Evolutionary conservation across 2,797 vertebrate species (phyloP).

Genomic region (Halcyon chelicuti): DNA sequence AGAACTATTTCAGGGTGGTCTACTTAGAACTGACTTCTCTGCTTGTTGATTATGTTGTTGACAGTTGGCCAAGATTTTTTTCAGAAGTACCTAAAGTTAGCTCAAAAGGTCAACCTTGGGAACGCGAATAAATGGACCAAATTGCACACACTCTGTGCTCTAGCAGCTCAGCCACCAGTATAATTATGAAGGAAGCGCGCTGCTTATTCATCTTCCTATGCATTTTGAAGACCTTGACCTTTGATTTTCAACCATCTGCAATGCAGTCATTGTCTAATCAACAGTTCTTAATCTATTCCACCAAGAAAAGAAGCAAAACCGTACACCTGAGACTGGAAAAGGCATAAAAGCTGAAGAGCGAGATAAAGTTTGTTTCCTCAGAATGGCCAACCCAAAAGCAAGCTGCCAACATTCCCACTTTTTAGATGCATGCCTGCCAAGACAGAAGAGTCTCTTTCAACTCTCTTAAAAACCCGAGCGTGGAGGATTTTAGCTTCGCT

Average conservation of each 20-base stretch:
- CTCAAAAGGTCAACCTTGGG: constrained; percentile 12
- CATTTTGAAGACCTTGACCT: not conserved
- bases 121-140: not conserved
- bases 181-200: not conserved
- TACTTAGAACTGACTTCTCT: constrained; percentile 2
- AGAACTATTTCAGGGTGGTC: constrained; percentile 63
- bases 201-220: not conserved
- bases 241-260: not conserved
- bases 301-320: not conserved
- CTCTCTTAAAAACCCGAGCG: not conserved
- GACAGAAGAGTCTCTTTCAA: not conserved
- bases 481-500: not conserved
- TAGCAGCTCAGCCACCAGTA: not conserved
- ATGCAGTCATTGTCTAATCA: not conserved
- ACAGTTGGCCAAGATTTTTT: constrained; percentile 40
- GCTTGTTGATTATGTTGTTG: constrained; percentile 50
- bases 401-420: not conserved
- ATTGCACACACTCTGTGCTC: not conserved
- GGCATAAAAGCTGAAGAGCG: not conserved
- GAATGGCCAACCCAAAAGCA: not conserved
- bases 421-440: not conserved
- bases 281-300: not conserved
- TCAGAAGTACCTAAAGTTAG: constrained; percentile 46
- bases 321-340: not conserved
- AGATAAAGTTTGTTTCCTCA: not conserved